Percentiles rank a stretch among this genome's conserved stretches.
Evolutionary conservation across 2,888 invertebrate genomes (phyloP).

Genomic region (Dynastes grantii): DNA sequence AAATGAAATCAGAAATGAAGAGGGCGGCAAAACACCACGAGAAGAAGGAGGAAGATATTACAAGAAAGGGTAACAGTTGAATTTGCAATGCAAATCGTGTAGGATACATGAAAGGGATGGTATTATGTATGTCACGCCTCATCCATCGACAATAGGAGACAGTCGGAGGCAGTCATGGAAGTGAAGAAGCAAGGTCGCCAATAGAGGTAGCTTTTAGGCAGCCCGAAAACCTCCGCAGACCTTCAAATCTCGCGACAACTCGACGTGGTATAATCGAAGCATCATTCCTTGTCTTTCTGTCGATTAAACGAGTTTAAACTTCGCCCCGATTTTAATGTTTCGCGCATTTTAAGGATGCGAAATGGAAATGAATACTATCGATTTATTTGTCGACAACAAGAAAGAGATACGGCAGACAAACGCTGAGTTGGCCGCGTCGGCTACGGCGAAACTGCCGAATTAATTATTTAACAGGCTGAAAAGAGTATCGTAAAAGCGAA

Average conservation of each 20-base stretch:
- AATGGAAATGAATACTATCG: background rate
- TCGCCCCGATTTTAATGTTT: background rate
- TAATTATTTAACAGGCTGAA: background rate
- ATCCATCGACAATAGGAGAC: background rate
- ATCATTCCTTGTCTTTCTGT: background rate
- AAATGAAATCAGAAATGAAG: background rate
- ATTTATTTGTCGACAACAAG: background rate
- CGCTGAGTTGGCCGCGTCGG: background rate
- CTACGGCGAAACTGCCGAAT: background rate
- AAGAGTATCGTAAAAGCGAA: background rate
- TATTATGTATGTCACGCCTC: conserved; percentile 3
- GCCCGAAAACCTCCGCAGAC: background rate
- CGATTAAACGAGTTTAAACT: conserved; percentile 13
- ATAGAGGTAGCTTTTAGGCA: too few relatives aligned
- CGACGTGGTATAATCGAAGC: background rate
- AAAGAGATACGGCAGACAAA: background rate
- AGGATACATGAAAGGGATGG: conserved; percentile 8
- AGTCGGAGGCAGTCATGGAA: too few relatives aligned
- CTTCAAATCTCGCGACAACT: conserved; percentile 11
- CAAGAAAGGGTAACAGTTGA: background rate
- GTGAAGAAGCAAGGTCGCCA: too few relatives aligned
- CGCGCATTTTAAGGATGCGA: background rate
- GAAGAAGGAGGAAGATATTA: background rate
- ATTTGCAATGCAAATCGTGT: conserved; percentile 25
- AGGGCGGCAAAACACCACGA: background rate